phyloP scores from a whole-genome alignment of 2,888 invertebrate species.

The Agrotis puta region DNA sequence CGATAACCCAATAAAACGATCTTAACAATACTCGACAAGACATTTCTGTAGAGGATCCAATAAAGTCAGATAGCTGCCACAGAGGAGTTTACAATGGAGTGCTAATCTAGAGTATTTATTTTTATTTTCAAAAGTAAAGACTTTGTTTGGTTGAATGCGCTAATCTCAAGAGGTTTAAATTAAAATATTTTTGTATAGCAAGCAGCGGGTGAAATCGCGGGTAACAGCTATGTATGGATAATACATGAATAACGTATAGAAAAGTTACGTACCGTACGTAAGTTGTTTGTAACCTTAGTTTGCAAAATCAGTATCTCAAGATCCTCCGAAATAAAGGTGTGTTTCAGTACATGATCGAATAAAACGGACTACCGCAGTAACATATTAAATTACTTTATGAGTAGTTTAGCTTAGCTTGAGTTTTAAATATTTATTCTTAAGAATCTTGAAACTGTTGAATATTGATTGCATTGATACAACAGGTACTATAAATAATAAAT shows the following conservation, averaged over 20 bases:
- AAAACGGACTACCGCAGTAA: neutral
- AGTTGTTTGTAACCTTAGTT: neutral
- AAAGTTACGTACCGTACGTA: neutral
- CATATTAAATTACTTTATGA: neutral
- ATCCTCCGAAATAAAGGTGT: neutral
- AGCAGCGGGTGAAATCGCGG: too few relatives aligned
- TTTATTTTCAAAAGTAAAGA: too few relatives aligned
- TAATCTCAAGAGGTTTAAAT: too few relatives aligned
- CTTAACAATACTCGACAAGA: constrained; percentile 44
- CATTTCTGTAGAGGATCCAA: constrained; percentile 55
- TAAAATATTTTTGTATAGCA: too few relatives aligned
- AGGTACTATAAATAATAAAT: neutral
- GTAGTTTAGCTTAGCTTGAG: neutral
- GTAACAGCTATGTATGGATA: too few relatives aligned
- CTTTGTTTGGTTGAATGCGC: too few relatives aligned
- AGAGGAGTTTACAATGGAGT: constrained; percentile 33
- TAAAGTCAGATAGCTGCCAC: constrained; percentile 39
- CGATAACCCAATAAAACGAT: constrained; percentile 38
- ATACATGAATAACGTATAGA: neutral
- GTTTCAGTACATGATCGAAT: neutral
- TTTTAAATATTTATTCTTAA: neutral
- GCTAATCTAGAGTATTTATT: too few relatives aligned
- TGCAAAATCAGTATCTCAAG: neutral
- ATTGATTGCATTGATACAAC: neutral
- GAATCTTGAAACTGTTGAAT: neutral